A percentile compares a stretch with the other conserved stretches of the same genome.
Conservation (phyloP, 64 coral and sea anemone species). For the Exaiptasia diaphana region DNA sequence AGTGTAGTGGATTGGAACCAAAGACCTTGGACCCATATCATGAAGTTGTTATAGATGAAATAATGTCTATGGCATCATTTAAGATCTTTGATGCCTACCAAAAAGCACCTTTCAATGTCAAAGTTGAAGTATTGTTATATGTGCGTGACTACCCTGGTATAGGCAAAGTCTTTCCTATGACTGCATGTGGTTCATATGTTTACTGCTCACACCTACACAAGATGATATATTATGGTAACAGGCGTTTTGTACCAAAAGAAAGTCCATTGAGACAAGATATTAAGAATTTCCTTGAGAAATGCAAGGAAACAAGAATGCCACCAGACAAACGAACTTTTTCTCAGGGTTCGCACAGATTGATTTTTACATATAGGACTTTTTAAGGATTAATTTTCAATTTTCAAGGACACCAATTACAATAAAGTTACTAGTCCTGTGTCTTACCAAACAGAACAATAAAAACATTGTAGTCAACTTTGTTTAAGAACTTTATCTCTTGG, state of each 20-base stretch:
- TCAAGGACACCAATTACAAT: too few relatives aligned
- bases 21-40: conserved; percentile 11
- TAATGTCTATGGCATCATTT: neutral
- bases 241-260: neutral
- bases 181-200: conserved; percentile 15
- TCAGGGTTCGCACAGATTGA: too few relatives aligned
- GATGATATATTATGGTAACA: conserved; percentile 22
- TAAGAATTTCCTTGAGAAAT: neutral
- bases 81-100: conserved; percentile 40
- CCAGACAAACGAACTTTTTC: neutral
- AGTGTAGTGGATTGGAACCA: neutral
- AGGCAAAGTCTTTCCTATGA: conserved; percentile 24
- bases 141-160: conserved; percentile 39
- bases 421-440: too few relatives aligned
- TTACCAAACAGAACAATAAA: too few relatives aligned
- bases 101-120: conserved; percentile 16
- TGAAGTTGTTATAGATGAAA: conserved; percentile 11
- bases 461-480: too few relatives aligned
- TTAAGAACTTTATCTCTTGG: too few relatives aligned
- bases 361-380: too few relatives aligned
- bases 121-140: conserved; percentile 2
- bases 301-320: conserved; percentile 8
- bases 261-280: conserved; percentile 2
- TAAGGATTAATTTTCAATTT: too few relatives aligned
- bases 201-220: conserved; percentile 24